These are phyloP conservation scores for Trichomalopsis sarcophagae DNA, from an alignment of 1,140 invertebrate genomes.

Conservation along the genomic window DNA sequence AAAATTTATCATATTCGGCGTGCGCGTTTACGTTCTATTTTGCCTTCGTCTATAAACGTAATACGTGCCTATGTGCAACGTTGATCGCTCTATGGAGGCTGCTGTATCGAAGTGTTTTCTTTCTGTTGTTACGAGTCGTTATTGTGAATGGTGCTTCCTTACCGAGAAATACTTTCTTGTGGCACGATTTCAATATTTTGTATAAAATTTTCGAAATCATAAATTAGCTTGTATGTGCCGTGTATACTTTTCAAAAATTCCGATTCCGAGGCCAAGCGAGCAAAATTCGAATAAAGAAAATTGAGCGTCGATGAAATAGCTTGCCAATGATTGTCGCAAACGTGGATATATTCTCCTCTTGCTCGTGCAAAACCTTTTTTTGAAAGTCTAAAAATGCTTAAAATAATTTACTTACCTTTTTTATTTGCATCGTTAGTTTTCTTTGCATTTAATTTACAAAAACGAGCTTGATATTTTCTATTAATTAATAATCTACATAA, in stretches of 20 bases:
- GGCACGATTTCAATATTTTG: too few relatives aligned
- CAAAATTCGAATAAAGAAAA: neutral
- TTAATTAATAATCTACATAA: too few relatives aligned
- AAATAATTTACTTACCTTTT: neutral
- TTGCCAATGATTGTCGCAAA: neutral
- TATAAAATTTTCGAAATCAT: too few relatives aligned
- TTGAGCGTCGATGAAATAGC: neutral
- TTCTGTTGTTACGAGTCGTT: neutral
- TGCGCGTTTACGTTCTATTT: neutral
- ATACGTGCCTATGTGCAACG: neutral
- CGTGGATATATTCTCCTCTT: neutral
- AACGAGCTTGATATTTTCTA: neutral
- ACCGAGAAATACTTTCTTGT: too few relatives aligned
- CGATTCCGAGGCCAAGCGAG: too few relatives aligned
- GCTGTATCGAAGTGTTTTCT: constrained; percentile 6
- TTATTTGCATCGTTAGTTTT: neutral
- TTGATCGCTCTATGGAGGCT: constrained; percentile 8
- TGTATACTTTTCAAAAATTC: too few relatives aligned
- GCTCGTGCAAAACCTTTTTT: neutral
- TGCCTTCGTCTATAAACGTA: constrained; percentile 38
- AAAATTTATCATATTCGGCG: neutral
- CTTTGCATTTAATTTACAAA: neutral
- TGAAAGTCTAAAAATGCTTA: neutral
- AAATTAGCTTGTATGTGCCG: neutral
- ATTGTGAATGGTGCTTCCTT: neutral